Conservation (phyloP, 2,113 vertebrate genomes). For the Opisthocomus hoazin region DNA sequence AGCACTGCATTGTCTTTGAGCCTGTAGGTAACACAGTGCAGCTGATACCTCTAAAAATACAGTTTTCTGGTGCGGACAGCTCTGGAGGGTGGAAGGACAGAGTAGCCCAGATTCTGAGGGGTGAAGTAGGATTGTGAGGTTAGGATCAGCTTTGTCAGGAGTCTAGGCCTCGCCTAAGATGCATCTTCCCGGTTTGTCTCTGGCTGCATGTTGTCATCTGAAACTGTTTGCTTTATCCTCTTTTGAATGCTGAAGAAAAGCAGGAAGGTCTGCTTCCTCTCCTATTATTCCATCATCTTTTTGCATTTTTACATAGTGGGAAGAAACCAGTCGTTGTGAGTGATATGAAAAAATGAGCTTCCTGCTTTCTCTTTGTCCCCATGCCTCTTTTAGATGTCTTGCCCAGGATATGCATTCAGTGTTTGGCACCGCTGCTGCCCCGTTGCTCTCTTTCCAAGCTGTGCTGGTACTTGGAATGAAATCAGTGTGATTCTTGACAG, state of each 20-base stretch:
- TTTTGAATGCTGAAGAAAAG: background rate
- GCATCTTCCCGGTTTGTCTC: background rate
- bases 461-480: background rate
- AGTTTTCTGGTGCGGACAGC: fast-evolving
- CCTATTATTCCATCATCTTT: background rate
- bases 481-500: background rate
- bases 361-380: background rate
- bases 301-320: background rate
- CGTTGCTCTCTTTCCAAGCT: background rate
- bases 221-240: background rate
- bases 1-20: background rate
- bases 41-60: background rate
- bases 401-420: background rate
- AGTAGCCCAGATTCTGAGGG: background rate
- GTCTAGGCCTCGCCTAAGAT: background rate
- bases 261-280: slow-evolving; percentile 25
- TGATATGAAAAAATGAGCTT: background rate
- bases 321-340: background rate
- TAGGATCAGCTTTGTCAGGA: background rate
- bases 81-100: background rate
- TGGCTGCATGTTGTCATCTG: background rate
- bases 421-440: background rate
- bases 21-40: background rate
- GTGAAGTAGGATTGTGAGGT: background rate
- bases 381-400: background rate